Evolutionary conservation across 2,888 invertebrate species (phyloP), one percentile per base, ranked within the genome.

Genomic region (Dione juno): DNA sequence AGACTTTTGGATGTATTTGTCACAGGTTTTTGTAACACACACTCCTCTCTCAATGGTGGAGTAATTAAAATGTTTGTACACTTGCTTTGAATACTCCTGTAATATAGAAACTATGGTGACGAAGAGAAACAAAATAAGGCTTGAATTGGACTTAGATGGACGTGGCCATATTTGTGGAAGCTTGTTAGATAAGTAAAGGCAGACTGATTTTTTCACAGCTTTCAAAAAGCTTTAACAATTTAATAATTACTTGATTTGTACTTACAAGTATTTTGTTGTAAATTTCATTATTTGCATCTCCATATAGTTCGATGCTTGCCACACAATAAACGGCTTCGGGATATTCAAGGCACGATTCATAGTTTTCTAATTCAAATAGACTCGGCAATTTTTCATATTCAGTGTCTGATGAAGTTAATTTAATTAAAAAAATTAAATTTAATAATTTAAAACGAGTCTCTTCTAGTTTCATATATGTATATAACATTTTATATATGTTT

Each of bases 321-420:
- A 76, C 75, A 76, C 84, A 84, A 77, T 81, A 84, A 8, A 75
- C 19, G 0, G 59, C 59, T n/a, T 75, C 79, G 0, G 78, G 76
- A 0, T 48, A 9, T 6, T 68, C 66, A 40, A 83, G 64, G 61
- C 84, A 84, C 0, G 57, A 54, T 10, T 77, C 74, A 65, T 79
- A 84, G 61, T 80, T 77, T 10, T 83, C 83, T 70, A 83, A 72
- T 37, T 73, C 74, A 58, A 77, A 79, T 43, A 82, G 72, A 0
- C 77, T 70, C 0, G 83, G 83, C 80, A 83, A 77, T 1, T 57
- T 40, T 57, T 57, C 37, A 57, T 57, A 37, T 40, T 57, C 57
- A 13, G 57, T 57, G 16, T 57, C 57, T 57, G 57, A 6, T 6
- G 6, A 50, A 21, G 11, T 0, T 11, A 21, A 11, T 50, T 50